Conservation (phyloP, 2,888 invertebrate genomes). For the Melanostoma mellinum region DNA sequence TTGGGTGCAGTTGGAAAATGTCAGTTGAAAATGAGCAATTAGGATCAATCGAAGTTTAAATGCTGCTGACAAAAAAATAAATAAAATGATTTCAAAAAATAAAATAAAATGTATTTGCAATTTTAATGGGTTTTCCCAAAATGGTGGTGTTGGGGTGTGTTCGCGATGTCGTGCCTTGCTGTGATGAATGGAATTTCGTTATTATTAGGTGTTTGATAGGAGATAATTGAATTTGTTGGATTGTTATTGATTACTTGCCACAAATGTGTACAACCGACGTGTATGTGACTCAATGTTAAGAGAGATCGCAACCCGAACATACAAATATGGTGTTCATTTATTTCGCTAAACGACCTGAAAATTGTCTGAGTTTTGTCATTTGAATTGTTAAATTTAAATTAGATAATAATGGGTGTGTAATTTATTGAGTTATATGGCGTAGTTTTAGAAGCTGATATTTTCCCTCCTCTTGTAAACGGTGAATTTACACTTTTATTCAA, state of each 20-base stretch:
- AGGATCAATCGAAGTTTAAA: slow-evolving; percentile 49
- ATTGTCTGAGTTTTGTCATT: slow-evolving; percentile 47
- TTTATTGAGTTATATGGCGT: slow-evolving; percentile 21
- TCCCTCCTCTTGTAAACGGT: no score
- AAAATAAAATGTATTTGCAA: slow-evolving; percentile 9
- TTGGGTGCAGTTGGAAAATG: slow-evolving; percentile 63
- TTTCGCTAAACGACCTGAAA: slow-evolving; percentile 59
- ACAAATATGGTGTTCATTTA: slow-evolving; percentile 56
- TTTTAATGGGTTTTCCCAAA: slow-evolving; percentile 59
- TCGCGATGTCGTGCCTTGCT: slow-evolving; percentile 49
- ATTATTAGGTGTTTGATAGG: slow-evolving; percentile 65
- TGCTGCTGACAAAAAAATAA: slow-evolving; percentile 3
- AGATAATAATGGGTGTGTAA: slow-evolving; percentile 33
- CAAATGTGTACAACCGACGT: not conserved
- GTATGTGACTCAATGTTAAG: not conserved
- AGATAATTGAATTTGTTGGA: slow-evolving; percentile 63
- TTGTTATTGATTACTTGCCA: slow-evolving; percentile 45
- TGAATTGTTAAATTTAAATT: slow-evolving; percentile 32
- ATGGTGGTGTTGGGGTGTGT: slow-evolving; percentile 58
- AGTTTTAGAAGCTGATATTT: slow-evolving; percentile 4
- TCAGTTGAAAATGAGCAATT: slow-evolving; percentile 63
- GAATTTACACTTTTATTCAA: not conserved
- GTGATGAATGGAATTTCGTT: slow-evolving; percentile 64
- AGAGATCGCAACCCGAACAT: slow-evolving; percentile 10
- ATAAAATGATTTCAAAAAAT: not conserved